phyloP scores from a whole-genome alignment of 2,113 vertebrate genomes.

The Chaetura pelagica region DNA sequence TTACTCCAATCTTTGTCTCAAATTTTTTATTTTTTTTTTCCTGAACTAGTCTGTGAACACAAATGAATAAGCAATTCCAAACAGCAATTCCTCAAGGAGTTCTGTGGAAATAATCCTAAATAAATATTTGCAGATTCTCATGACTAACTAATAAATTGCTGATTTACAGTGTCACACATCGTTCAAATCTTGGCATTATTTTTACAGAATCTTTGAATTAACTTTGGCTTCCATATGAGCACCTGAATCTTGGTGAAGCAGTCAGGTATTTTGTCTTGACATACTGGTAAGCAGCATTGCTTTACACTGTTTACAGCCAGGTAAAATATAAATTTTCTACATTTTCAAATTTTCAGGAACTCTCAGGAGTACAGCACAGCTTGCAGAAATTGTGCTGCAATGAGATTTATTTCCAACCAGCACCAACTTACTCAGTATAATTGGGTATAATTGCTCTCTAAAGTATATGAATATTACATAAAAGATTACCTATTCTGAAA shows the following conservation, averaged over 20 bases:
- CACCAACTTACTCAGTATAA: background rate
- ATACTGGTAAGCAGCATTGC: background rate
- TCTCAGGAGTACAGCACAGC: background rate
- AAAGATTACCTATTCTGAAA: background rate
- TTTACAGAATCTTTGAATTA: background rate
- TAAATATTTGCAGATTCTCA: background rate
- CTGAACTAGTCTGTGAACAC: background rate
- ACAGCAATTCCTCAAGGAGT: background rate
- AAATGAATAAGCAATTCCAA: background rate
- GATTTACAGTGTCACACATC: background rate
- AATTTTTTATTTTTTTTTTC: background rate
- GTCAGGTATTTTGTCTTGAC: background rate
- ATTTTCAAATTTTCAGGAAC: background rate
- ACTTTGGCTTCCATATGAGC: background rate
- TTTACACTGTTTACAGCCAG: background rate
- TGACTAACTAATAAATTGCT: slow-evolving; percentile 24
- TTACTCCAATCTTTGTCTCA: background rate
- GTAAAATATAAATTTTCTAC: background rate
- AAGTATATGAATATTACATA: background rate
- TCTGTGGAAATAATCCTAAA: background rate
- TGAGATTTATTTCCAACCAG: slow-evolving; percentile 1
- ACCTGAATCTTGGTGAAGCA: background rate
- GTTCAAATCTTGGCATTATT: background rate
- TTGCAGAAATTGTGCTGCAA: background rate
- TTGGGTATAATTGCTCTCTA: background rate